A percentile compares a stretch with the other conserved stretches of the same genome.
Evolutionary conservation across 2,797 vertebrate genomes (phyloP).

Genomic region (Arremon brunneinucha): DNA sequence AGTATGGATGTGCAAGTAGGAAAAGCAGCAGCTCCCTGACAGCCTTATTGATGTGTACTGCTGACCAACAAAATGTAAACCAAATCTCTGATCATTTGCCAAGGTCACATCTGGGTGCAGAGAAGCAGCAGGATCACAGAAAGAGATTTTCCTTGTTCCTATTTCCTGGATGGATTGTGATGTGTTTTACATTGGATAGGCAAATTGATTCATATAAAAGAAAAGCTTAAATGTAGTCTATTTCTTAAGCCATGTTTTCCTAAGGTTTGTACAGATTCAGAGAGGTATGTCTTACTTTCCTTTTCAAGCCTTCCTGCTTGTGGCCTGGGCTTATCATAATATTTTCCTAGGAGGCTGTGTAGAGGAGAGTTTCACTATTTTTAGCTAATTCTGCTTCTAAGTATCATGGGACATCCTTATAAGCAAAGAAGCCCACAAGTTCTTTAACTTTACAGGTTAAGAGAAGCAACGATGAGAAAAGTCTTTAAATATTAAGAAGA

Average conservation of each 20-base stretch:
- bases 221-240: neutral
- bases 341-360: conserved; percentile 16
- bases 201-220: conserved; percentile 36
- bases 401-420: neutral
- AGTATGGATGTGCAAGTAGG: neutral
- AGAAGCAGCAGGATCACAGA: conserved; percentile 4
- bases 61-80: conserved; percentile 43
- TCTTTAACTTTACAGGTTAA: neutral
- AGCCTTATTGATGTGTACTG: neutral
- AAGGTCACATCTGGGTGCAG: conserved; percentile 33
- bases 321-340: conserved; percentile 23
- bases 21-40: neutral
- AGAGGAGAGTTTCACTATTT: conserved; percentile 7
- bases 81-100: conserved; percentile 37
- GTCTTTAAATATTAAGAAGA: neutral
- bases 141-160: conserved; percentile 19
- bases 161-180: conserved; percentile 48
- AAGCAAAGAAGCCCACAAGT: neutral
- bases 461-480: neutral
- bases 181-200: conserved; percentile 46
- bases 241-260: conserved; percentile 33
- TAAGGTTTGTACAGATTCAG: conserved; percentile 45
- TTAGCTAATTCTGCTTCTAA: neutral
- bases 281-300: conserved; percentile 41
- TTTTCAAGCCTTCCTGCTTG: conserved; percentile 29